Conservation (phyloP, 2,113 vertebrate species). For the Laterallus jamaicensis region DNA sequence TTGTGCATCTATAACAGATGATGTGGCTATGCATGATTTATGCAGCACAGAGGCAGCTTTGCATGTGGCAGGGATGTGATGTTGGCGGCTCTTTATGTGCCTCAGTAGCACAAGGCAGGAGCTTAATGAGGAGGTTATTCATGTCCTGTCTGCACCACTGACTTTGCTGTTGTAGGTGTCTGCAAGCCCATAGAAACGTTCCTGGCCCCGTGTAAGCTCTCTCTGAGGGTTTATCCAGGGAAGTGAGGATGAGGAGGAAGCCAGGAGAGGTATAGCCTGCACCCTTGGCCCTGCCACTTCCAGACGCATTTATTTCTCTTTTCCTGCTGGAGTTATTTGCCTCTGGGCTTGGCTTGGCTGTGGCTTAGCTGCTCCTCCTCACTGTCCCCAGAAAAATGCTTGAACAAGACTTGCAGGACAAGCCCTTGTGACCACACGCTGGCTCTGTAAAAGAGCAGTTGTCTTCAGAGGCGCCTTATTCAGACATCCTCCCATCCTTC, state of each 20-base stretch:
- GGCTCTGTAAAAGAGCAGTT: not conserved
- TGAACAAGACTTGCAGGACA: not conserved
- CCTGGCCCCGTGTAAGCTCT: not conserved
- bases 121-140: conserved; percentile 26
- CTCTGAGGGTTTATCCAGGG: not conserved
- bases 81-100: conserved; percentile 14
- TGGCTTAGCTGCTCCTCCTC: not conserved
- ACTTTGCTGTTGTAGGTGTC: not conserved
- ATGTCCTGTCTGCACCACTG: not conserved
- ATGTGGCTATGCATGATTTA: conserved; percentile 64
- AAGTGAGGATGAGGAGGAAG: not conserved
- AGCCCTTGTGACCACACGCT: fast-evolving
- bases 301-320: not conserved
- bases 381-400: not conserved
- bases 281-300: not conserved
- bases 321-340: not conserved
- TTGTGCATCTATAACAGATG: conserved; percentile 31
- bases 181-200: not conserved
- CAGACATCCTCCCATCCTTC: not conserved
- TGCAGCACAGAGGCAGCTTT: conserved; percentile 23
- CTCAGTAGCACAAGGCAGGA: conserved; percentile 12
- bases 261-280: not conserved
- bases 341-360: not conserved
- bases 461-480: not conserved
- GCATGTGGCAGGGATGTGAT: not conserved